Conservation (phyloP, 2,797 vertebrate species). For the Crenuchus spilurus region DNA sequence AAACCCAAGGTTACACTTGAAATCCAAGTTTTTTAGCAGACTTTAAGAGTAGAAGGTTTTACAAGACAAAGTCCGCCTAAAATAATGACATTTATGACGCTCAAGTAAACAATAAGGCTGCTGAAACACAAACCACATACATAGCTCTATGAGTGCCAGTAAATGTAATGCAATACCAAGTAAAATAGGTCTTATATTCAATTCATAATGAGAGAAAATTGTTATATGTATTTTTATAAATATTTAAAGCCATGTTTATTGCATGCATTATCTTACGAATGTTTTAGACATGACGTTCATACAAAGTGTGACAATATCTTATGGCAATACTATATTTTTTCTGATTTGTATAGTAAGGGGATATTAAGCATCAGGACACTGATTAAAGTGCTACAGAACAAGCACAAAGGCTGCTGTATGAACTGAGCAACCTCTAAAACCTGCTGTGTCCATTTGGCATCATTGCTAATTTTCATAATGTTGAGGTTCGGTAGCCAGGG, state of each 20-base stretch:
- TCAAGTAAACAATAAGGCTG: background rate
- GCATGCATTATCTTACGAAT: no score
- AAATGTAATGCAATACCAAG: background rate
- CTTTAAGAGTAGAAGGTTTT: background rate
- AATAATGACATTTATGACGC: background rate
- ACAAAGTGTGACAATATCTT: no score
- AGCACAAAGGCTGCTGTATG: background rate
- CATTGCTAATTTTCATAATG: constrained; percentile 33
- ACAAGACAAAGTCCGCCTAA: background rate
- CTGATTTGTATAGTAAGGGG: no score
- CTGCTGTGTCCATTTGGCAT: constrained; percentile 20
- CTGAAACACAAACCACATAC: background rate
- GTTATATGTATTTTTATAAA: background rate
- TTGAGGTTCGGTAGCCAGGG: constrained; percentile 22
- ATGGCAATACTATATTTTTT: no score
- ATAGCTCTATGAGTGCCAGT: no score
- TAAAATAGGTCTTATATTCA: no score
- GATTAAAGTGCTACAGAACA: background rate
- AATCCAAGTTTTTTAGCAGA: background rate
- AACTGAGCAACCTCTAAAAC: background rate
- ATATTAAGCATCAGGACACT: no score
- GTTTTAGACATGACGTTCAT: no score
- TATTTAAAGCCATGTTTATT: no score
- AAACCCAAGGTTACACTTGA: background rate
- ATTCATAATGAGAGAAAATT: background rate